Conservation (phyloP, 2,888 invertebrate genomes). For the Cryptosula pallasiana region DNA sequence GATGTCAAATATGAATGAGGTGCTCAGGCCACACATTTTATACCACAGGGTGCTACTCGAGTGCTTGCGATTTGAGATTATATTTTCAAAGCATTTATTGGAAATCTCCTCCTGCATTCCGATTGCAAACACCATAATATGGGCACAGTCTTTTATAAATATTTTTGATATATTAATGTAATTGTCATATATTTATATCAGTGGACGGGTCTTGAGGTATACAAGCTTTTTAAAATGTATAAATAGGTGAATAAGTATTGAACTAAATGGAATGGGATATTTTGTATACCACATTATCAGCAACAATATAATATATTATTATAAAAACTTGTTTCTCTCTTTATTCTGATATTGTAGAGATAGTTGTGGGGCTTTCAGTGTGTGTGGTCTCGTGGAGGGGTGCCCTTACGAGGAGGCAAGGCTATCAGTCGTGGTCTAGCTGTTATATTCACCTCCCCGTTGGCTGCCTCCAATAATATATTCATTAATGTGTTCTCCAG, state of each 20-base stretch:
- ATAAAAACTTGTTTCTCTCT: too few species aligned
- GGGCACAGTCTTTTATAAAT: too few species aligned
- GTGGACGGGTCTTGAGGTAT: background rate
- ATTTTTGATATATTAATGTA: too few species aligned
- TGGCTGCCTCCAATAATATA: slow-evolving; percentile 49
- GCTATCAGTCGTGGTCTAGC: slow-evolving; percentile 50
- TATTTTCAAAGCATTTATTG: background rate
- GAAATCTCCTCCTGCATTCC: too few species aligned
- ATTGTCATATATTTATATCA: too few species aligned
- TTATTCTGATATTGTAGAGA: background rate
- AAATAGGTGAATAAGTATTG: background rate
- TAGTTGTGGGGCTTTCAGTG: too few species aligned
- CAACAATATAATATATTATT: too few species aligned
- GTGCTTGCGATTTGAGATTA: background rate
- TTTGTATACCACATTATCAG: background rate
- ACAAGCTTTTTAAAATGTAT: background rate
- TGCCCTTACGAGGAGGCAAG: slow-evolving; percentile 38
- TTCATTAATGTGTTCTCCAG: slow-evolving; percentile 50
- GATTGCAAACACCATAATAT: too few species aligned
- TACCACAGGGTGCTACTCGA: background rate
- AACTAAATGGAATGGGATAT: background rate
- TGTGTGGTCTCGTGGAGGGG: slow-evolving; percentile 1
- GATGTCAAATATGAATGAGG: background rate
- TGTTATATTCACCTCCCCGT: slow-evolving; percentile 50
- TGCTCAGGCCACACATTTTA: background rate